Evolutionary conservation across 2,797 vertebrate species (phyloP).

Genomic region (Tauraco hartlaubi): DNA sequence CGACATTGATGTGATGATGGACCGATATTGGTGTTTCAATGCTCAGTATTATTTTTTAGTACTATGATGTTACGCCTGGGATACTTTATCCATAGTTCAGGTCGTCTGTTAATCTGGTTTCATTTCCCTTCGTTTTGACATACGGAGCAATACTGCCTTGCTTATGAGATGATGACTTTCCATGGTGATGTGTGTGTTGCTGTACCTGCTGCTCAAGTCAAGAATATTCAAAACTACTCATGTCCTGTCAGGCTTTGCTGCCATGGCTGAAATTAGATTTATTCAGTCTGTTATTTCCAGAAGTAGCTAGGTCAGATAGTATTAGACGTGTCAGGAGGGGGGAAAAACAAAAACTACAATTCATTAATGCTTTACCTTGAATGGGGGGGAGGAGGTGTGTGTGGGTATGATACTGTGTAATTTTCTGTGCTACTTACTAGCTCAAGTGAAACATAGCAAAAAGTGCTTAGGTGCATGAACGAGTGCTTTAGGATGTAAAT

Average conservation of each 20-base stretch:
- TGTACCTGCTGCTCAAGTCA: background rate
- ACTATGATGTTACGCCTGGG: no score
- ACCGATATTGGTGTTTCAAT: background rate
- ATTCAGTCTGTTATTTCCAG: background rate
- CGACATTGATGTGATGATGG: background rate
- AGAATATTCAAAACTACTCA: background rate
- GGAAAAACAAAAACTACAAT: background rate
- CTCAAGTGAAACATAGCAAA: background rate
- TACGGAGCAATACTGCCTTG: background rate
- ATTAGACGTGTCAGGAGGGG: background rate
- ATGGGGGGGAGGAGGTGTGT: background rate
- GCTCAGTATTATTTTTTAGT: background rate
- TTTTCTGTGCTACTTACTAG: background rate
- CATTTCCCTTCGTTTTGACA: background rate
- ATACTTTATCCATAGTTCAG: background rate
- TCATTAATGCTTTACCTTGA: background rate
- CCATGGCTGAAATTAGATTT: constrained; percentile 37
- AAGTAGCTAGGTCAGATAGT: background rate
- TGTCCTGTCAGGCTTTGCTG: constrained; percentile 23
- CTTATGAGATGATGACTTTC: background rate
- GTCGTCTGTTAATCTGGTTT: background rate
- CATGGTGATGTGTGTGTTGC: fast-evolving
- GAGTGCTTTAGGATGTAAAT: background rate
- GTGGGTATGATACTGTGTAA: background rate
- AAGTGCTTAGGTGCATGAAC: background rate